Percentiles rank a stretch among this genome's conserved stretches.
phyloP scores from a whole-genome alignment of 2,888 invertebrate species.

The Cheilosia impressa region DNA sequence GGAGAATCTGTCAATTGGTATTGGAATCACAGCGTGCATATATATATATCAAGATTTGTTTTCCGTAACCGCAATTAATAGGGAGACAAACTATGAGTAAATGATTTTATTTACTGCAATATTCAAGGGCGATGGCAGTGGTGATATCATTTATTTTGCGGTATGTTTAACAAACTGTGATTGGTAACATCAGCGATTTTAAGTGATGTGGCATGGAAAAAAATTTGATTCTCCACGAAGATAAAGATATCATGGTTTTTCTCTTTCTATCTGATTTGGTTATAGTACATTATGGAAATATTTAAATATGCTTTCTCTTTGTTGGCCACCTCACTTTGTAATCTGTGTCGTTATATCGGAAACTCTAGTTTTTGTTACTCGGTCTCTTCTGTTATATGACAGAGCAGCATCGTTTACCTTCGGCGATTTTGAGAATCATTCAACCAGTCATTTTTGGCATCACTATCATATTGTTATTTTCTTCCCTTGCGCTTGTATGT shows the following conservation, averaged over 20 bases:
- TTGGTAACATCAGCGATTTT: not conserved
- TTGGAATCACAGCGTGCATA: not conserved
- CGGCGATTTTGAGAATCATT: too few relatives aligned
- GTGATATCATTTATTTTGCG: slow-evolving; percentile 37
- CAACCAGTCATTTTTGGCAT: too few relatives aligned
- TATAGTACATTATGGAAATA: too few relatives aligned
- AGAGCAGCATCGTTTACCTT: too few relatives aligned
- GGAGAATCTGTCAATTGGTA: not conserved
- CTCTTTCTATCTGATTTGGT: not conserved
- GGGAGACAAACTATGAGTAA: slow-evolving; percentile 5
- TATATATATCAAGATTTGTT: slow-evolving; percentile 6
- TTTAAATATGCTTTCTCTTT: too few relatives aligned
- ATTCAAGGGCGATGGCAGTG: slow-evolving; percentile 32
- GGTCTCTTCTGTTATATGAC: too few relatives aligned
- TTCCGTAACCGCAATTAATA: slow-evolving; percentile 26
- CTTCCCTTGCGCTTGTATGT: too few relatives aligned
- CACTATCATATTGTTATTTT: too few relatives aligned
- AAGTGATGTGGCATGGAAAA: not conserved
- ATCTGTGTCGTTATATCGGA: too few relatives aligned
- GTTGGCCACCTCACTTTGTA: too few relatives aligned
- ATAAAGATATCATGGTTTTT: not conserved
- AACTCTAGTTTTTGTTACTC: too few relatives aligned
- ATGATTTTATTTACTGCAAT: slow-evolving; percentile 24
- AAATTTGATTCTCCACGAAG: not conserved
- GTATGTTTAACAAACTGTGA: slow-evolving; percentile 24